A percentile compares a stretch with the other conserved stretches of the same genome.
phyloP scores from a whole-genome alignment of 37 sponge, comb jelly and placozoan species.

The Oscarella lobularis region DNA sequence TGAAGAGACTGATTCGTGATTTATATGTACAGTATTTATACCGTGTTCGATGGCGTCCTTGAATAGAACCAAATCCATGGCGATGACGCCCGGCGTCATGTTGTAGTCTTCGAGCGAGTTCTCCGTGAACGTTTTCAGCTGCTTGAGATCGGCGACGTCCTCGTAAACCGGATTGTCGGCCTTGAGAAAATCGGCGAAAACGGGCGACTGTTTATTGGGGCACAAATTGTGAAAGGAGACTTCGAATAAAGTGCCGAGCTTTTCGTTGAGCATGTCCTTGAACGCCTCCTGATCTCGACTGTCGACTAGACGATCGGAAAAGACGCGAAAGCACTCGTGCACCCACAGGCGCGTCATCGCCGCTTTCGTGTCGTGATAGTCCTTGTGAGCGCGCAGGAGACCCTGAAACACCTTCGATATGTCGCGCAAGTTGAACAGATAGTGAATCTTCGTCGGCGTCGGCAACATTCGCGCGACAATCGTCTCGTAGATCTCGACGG shows the following conservation, averaged over 20 bases:
- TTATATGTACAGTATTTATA: background rate
- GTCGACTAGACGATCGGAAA: constrained; percentile 92
- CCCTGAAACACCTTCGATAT: constrained; percentile 98
- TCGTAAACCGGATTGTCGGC: constrained; percentile 75
- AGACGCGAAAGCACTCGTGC: constrained; percentile 94
- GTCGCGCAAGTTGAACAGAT: constrained; percentile 95
- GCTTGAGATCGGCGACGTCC: constrained; percentile 74
- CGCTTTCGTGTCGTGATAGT: constrained; percentile 92
- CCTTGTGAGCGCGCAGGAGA: constrained; percentile 88
- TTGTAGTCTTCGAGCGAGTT: constrained; percentile 93
- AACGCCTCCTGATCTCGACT: constrained; percentile 80
- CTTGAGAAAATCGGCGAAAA: constrained; percentile 85
- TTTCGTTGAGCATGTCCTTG: constrained; percentile 63
- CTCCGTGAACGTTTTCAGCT: constrained; percentile 86
- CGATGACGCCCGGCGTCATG: constrained; percentile 89
- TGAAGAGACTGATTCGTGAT: background rate
- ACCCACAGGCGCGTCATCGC: constrained; percentile 92
- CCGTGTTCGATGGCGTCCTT: constrained; percentile 97
- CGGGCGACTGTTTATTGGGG: constrained; percentile 63
- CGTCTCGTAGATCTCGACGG: constrained; percentile 77
- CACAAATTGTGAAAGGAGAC: constrained; percentile 91
- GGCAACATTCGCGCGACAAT: constrained; percentile 79
- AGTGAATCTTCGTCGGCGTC: constrained; percentile 96
- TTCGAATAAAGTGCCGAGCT: constrained; percentile 83
- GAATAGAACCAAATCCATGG: constrained; percentile 94